These are phyloP conservation scores for Clusia tigrina DNA, from an alignment of 2,888 invertebrate genomes.

Conservation along the genomic window DNA sequence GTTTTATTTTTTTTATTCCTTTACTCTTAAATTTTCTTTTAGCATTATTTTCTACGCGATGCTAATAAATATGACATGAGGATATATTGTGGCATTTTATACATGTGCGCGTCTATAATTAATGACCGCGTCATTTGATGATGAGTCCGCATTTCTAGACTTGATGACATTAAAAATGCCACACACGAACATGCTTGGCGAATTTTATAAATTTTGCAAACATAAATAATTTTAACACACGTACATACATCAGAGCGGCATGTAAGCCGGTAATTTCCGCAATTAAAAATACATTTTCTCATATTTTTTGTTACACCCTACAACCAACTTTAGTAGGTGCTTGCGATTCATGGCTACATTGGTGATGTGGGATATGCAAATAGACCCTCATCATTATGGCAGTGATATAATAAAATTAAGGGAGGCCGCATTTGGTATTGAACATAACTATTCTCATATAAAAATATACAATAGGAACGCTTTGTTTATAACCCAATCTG, in stretches of 20 bases:
- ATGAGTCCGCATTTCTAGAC: conserved; percentile 48
- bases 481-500: too few species aligned
- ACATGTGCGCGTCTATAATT: conserved; percentile 29
- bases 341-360: too few species aligned
- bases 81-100: not conserved
- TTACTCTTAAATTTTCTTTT: too few species aligned
- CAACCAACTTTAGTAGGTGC: too few species aligned
- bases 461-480: too few species aligned
- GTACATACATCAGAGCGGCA: conserved; percentile 3
- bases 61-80: conserved; percentile 17
- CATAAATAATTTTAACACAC: conserved; percentile 45
- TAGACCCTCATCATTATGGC: too few species aligned
- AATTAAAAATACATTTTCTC: conserved; percentile 63
- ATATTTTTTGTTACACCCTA: conserved; percentile 21
- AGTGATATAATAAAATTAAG: too few species aligned
- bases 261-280: conserved; percentile 54
- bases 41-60: too few species aligned
- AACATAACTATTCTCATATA: too few species aligned
- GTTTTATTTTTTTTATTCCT: too few species aligned
- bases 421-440: too few species aligned
- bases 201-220: conserved; percentile 41
- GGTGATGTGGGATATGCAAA: too few species aligned
- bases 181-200: conserved; percentile 52
- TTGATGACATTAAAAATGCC: conserved; percentile 54
- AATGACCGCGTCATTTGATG: conserved; percentile 44